Evolutionary conservation across 2,888 invertebrate species (phyloP).

Genomic region (Leucophenga maculata): DNA sequence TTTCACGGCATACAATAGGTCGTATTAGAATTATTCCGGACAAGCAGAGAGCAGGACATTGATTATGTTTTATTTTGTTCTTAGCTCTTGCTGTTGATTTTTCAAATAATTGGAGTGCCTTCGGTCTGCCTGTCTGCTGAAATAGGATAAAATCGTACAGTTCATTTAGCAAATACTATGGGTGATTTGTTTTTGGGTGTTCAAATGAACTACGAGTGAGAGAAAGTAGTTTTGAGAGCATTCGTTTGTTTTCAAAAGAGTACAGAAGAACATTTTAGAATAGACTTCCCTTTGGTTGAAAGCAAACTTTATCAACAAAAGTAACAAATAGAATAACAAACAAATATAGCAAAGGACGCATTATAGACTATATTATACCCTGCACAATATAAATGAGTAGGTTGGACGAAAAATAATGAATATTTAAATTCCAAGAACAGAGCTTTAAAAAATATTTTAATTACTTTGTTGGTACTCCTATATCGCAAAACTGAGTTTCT

Average conservation of each 20-base stretch:
- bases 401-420: too few species aligned
- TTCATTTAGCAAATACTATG: constrained; percentile 25
- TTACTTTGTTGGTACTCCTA: too few species aligned
- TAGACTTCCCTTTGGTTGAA: neutral
- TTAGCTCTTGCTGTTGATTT: constrained; percentile 14
- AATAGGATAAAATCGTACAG: constrained; percentile 21
- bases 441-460: too few species aligned
- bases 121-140: constrained; percentile 10
- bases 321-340: neutral
- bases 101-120: constrained; percentile 5
- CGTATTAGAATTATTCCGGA: neutral
- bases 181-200: constrained; percentile 13
- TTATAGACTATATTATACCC: too few species aligned
- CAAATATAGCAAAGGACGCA: too few species aligned
- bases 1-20: neutral
- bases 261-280: constrained; percentile 6
- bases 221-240: neutral
- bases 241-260: neutral
- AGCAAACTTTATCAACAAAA: constrained; percentile 1
- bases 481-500: too few species aligned
- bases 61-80: constrained; percentile 13
- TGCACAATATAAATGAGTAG: too few species aligned
- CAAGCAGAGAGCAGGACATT: neutral
- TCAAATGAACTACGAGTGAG: neutral
- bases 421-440: too few species aligned